Percentiles rank a stretch among this genome's conserved stretches.
Evolutionary conservation across 2,797 vertebrate species (phyloP).

Genomic region (Chloroceryle amazona): DNA sequence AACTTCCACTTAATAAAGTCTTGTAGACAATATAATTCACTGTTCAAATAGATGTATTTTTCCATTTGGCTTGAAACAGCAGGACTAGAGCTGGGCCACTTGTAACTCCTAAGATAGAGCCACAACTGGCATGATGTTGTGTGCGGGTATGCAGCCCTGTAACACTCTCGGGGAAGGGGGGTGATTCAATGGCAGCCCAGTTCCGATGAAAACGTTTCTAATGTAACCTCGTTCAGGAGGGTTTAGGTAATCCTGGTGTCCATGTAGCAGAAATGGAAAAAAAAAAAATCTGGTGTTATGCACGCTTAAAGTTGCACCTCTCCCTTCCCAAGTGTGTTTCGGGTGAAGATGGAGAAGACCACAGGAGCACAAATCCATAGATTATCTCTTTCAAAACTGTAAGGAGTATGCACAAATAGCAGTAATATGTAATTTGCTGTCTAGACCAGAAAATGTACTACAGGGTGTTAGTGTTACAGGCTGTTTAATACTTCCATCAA

Average conservation of each 20-base stretch:
- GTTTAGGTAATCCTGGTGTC: neutral
- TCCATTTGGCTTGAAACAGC: neutral
- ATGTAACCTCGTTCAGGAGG: too few species aligned
- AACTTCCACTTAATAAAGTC: constrained; percentile 24
- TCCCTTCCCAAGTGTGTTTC: fast-evolving
- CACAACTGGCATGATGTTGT: fast-evolving
- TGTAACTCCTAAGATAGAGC: neutral
- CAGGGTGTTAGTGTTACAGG: neutral
- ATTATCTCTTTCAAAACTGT: neutral
- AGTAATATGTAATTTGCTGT: neutral
- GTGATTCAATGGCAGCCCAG: neutral
- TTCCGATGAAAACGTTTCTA: neutral
- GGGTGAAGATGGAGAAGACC: neutral
- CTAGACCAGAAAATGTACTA: neutral
- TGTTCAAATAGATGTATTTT: neutral
- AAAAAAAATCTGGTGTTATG: neutral
- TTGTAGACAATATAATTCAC: neutral
- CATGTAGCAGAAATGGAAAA: neutral
- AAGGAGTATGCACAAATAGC: neutral
- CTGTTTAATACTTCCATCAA: neutral
- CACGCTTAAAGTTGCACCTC: neutral
- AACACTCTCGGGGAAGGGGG: too few species aligned
- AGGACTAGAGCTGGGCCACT: neutral
- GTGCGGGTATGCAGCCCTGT: neutral
- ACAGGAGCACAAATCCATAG: neutral